Evolutionary conservation across 2,797 vertebrate species (phyloP).

Genomic region (Bothrops alternatus): DNA sequence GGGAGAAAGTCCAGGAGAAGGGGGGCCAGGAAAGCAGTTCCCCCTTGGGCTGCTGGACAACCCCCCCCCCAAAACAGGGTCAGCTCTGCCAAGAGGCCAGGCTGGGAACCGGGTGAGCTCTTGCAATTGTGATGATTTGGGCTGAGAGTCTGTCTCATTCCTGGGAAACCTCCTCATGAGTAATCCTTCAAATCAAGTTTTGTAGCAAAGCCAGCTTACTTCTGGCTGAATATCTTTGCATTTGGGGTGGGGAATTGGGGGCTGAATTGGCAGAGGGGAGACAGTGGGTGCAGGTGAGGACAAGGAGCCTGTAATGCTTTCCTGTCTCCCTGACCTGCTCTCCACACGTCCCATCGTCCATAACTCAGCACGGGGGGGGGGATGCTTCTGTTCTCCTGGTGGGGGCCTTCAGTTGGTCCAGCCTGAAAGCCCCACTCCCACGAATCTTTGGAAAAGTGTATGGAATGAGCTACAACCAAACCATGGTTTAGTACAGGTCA

Average conservation of each 20-base stretch:
- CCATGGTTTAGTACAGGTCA: background rate
- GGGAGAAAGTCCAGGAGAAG: background rate
- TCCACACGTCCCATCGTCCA: background rate
- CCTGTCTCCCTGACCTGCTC: background rate
- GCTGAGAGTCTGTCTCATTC: background rate
- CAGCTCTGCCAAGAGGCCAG: background rate
- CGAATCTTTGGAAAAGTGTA: background rate
- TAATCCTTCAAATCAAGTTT: background rate
- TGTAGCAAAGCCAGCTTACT: background rate
- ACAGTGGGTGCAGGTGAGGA: rapidly evolving
- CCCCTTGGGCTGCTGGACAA: background rate
- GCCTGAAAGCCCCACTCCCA: background rate
- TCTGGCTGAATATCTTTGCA: background rate
- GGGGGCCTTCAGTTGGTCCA: background rate
- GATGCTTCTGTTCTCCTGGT: background rate
- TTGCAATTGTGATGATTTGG: no score
- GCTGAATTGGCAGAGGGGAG: background rate
- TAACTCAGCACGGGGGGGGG: background rate
- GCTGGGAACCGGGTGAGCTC: background rate
- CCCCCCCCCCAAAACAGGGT: background rate
- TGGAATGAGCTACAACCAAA: background rate
- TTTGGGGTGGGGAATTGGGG: background rate
- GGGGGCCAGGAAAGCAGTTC: rapidly evolving
- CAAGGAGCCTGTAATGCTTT: background rate
- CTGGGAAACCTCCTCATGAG: background rate